phyloP scores from a whole-genome alignment of 2,888 invertebrate species.

The Troides aeacus region DNA sequence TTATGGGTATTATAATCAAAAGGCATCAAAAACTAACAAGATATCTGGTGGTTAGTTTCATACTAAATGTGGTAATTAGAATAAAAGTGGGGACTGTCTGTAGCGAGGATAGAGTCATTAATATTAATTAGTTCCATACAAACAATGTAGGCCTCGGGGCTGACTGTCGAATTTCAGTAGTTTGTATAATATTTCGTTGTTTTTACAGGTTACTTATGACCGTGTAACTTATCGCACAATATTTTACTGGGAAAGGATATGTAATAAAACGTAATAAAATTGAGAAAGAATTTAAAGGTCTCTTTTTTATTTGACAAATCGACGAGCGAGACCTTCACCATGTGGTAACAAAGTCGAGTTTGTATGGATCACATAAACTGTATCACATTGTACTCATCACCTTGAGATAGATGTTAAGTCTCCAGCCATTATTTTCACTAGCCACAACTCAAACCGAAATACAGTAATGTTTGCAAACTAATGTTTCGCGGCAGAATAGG shows the following conservation, averaged over 20 bases:
- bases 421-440: no score
- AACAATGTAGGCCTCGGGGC: constrained; percentile 9
- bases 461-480: no score
- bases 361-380: no score
- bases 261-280: no score
- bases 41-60: not conserved
- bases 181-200: constrained; percentile 3
- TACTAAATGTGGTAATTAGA: not conserved
- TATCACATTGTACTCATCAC: no score
- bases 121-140: constrained; percentile 21
- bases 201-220: not conserved
- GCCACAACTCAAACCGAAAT: no score
- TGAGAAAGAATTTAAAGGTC: no score
- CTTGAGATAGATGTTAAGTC: no score
- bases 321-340: no score
- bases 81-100: constrained; percentile 4
- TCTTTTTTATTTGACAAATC: no score
- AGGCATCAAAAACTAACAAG: not conserved
- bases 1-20: not conserved
- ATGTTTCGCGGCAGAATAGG: no score
- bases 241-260: not conserved
- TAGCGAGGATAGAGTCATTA: constrained; percentile 17
- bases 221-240: not conserved
- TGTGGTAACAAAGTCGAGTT: no score
- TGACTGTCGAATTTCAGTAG: constrained; percentile 11